Evolutionary conservation across 2,113 vertebrate species (phyloP).

Genomic region (Triplophysa tibetana): DNA sequence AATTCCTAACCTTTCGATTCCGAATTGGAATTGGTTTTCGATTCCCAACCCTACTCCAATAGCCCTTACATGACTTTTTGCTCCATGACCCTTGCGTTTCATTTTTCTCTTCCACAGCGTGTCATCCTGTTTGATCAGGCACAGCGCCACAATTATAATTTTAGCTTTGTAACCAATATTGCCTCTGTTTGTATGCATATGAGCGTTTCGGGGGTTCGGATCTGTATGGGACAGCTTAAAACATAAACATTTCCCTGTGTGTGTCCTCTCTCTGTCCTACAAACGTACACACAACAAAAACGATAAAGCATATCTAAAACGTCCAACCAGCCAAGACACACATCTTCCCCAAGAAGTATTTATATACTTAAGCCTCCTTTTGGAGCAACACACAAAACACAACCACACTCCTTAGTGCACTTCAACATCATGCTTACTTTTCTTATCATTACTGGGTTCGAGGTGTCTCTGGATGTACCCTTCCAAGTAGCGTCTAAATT

Average conservation of each 20-base stretch:
- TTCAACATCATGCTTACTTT: slow-evolving; percentile 63
- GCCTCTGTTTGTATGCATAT: slow-evolving; percentile 21
- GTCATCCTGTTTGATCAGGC: slow-evolving; percentile 60
- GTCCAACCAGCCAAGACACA: slow-evolving; percentile 21
- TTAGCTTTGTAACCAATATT: slow-evolving; percentile 53
- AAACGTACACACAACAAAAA: slow-evolving; percentile 2
- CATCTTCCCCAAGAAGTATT: neutral
- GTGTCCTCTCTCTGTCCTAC: neutral
- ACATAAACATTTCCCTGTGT: slow-evolving; percentile 46
- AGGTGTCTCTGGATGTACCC: slow-evolving; percentile 82
- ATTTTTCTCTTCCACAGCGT: slow-evolving; percentile 45
- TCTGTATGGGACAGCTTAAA: slow-evolving; percentile 19
- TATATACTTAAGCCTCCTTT: neutral
- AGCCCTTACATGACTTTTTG: slow-evolving; percentile 38
- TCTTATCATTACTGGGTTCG: slow-evolving; percentile 72
- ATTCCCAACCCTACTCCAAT: neutral
- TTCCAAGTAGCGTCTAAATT: slow-evolving; percentile 79
- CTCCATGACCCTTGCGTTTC: slow-evolving; percentile 40
- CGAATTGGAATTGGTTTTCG: too few relatives aligned
- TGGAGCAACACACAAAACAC: too few relatives aligned
- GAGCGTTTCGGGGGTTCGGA: neutral
- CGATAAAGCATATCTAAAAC: neutral
- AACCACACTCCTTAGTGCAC: too few relatives aligned
- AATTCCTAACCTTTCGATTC: too few relatives aligned
- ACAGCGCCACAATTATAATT: slow-evolving; percentile 43